Conservation (phyloP, 2,888 invertebrate genomes). For the Parnassius smintheus region DNA sequence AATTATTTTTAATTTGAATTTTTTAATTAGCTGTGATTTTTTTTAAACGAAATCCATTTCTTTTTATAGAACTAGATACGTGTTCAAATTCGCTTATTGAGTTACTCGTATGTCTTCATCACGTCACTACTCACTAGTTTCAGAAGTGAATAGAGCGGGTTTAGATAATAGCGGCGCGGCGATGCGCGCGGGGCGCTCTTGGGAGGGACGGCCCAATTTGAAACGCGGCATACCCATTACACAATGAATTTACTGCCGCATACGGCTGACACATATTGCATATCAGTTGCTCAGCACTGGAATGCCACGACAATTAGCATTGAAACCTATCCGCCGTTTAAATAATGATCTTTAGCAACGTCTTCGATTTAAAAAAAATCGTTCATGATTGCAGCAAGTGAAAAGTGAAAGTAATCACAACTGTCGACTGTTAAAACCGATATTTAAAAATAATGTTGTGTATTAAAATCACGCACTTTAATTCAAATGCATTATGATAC, state of each 20-base stretch:
- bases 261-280: constrained; percentile 70
- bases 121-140: constrained; percentile 40
- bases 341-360: not conserved
- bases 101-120: constrained; percentile 12
- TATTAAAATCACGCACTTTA: constrained; percentile 10
- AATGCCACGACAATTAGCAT: constrained; percentile 35
- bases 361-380: not conserved
- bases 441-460: constrained; percentile 14
- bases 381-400: not conserved
- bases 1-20: too few species aligned
- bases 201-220: constrained; percentile 76
- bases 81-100: constrained; percentile 14
- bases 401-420: not conserved
- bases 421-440: not conserved
- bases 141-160: constrained; percentile 53
- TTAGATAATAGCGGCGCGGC: constrained; percentile 54
- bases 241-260: constrained; percentile 77
- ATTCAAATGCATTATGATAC: constrained; percentile 24
- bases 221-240: constrained; percentile 67
- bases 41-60: too few species aligned
- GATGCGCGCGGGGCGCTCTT: constrained; percentile 69
- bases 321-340: not conserved
- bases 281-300: constrained; percentile 55
- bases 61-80: not conserved
- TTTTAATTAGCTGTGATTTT: too few species aligned